Evolutionary conservation across 2,113 vertebrate species (phyloP).

Genomic region (Lucifuga dentata): DNA sequence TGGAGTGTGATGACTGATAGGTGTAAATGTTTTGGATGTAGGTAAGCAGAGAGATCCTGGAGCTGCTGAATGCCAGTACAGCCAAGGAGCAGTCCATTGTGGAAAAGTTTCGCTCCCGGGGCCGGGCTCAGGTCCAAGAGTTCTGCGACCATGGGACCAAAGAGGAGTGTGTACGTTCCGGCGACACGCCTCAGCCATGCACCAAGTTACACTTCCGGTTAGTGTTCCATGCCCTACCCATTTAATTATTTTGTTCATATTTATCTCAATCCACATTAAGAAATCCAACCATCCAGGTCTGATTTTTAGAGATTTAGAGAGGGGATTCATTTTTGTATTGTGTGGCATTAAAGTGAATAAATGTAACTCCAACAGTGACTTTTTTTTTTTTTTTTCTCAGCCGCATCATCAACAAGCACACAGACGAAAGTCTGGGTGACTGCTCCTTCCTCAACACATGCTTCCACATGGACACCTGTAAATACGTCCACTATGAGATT

Average conservation of each 20-base stretch:
- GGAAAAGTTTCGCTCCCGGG: conserved; percentile 93
- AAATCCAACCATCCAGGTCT: not conserved
- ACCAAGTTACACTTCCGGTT: conserved; percentile 92
- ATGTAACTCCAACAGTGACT: no score
- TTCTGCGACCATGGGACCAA: conserved; percentile 96
- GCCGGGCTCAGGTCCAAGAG: conserved; percentile 93
- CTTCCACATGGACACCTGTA: conserved; percentile 97
- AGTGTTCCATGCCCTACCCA: conserved; percentile 24
- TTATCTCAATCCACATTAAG: not conserved
- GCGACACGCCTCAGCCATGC: conserved; percentile 88
- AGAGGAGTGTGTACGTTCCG: conserved; percentile 90
- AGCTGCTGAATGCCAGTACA: conserved; percentile 92
- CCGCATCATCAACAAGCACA: conserved; percentile 95
- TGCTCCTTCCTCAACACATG: conserved; percentile 97
- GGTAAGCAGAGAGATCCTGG: conserved; percentile 94
- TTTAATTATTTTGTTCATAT: no score
- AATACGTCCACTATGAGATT: conserved; percentile 96
- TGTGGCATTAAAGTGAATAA: not conserved
- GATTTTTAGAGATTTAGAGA: no score
- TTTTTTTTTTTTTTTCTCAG: conserved; percentile 58
- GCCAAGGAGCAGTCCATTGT: conserved; percentile 96
- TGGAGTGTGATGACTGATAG: not conserved
- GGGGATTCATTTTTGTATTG: no score
- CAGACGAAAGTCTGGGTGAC: conserved; percentile 92
- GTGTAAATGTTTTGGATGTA: conserved; percentile 45